phyloP scores from a whole-genome alignment of 2,888 invertebrate species.

The Lycocerus yunnanus region DNA sequence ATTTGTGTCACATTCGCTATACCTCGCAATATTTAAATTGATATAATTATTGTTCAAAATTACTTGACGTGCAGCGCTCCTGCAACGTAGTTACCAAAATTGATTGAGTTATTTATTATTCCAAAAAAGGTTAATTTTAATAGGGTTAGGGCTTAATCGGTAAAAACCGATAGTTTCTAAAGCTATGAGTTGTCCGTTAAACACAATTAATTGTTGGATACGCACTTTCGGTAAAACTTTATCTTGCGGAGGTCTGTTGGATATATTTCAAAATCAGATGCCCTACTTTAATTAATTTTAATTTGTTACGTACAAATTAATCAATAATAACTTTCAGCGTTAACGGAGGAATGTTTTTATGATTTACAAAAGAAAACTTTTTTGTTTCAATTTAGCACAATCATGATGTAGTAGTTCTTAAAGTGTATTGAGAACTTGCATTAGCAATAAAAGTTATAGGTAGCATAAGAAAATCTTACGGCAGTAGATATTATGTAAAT shows the following conservation, averaged over 20 bases:
- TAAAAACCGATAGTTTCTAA: not conserved
- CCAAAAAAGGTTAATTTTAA: not conserved
- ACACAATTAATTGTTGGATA: not conserved
- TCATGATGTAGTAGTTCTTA: no score
- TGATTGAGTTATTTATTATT: not conserved
- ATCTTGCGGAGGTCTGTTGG: not conserved
- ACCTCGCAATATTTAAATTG: not conserved
- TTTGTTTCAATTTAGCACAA: no score
- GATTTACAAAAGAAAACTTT: no score
- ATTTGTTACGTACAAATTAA: not conserved
- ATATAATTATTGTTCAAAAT: not conserved
- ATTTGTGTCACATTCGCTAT: not conserved
- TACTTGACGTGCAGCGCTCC: not conserved
- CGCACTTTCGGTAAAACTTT: not conserved
- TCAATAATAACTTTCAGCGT: not conserved
- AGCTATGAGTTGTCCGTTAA: not conserved
- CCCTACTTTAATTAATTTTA: not conserved
- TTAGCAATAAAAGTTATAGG: not conserved
- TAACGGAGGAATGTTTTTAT: no score
- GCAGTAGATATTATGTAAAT: not conserved
- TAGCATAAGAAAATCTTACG: not conserved
- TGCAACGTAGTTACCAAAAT: not conserved
- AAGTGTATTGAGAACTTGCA: not conserved
- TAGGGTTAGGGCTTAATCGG: not conserved
- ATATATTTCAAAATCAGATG: not conserved